Base-by-base conservation (phyloP, 2,888 invertebrate genomes). In the Andrena minutula region DNA sequence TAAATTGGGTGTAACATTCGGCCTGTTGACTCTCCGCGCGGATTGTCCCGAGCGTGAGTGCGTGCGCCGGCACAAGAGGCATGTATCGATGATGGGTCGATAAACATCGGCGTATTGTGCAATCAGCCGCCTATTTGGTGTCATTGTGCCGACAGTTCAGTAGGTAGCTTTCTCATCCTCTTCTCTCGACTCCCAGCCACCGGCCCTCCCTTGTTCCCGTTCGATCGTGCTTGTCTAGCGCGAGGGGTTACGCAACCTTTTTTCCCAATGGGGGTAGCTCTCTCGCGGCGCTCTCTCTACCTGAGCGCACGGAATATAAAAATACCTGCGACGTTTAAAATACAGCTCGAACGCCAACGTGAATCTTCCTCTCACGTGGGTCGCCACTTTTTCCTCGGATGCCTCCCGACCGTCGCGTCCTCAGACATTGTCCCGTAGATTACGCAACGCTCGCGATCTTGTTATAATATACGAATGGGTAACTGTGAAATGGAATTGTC, bases 91-190 rank as follows among this genome's bases (percentile, higher is more conserved):
- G 93, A 93, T 93, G 92, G 92, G 89, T 93, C 93, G 93, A 93
- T 93, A 93, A 92, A 93, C 93, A 93, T 91, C 90, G 88, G 89
- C 89, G 92, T 92, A 93, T 93, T 93, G 93, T 93, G 93, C 93
- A 93, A 93, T 93, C 93, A 93, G 93, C 93, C 93, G 92, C 92
- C 92, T 93, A 93, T 93, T 93, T 93, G 93, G 93, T 93, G 92
- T 93, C 93, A 93, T 93, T 93, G 93, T 93, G 88, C 89, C 91
- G 90, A 89, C 90, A 92, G 91, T 92, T 92, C 87, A 89, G 89
- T 89, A 88, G 89, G 89, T 90, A 88, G 84, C 88, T 89, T 70
- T 87, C 92, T 90, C 92, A 91, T 92, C 92, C 92, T 92, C 86
- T 88, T 91, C 89, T 90, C 81, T 75, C 75, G 65, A 58, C 49